Conservation (phyloP, 2,888 invertebrate genomes). For the Escarpia spicata region DNA sequence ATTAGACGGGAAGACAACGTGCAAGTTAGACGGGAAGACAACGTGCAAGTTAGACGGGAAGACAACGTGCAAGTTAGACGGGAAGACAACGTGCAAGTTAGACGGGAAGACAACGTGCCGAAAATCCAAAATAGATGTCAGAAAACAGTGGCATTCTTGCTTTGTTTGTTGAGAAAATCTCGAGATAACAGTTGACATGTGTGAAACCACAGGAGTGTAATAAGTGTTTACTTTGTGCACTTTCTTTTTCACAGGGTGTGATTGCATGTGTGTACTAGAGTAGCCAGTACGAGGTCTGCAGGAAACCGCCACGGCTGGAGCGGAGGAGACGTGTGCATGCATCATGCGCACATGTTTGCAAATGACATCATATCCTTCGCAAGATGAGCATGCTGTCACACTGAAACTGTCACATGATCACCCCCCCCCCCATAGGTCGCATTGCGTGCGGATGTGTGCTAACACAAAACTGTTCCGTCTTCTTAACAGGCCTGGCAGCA, state of each 20-base stretch:
- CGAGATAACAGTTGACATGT: neutral
- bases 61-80: no score
- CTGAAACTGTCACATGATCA: neutral
- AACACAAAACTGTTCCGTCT: neutral
- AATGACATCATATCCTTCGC: no score
- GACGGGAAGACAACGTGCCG: neutral
- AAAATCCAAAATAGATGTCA: neutral
- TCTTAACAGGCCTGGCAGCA: neutral
- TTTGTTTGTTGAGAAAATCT: neutral
- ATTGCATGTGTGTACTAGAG: neutral
- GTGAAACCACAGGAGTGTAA: neutral
- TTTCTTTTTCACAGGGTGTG: neutral
- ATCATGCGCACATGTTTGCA: neutral
- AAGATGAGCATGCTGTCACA: neutral
- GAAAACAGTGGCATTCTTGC: neutral
- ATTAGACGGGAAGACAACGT: no score
- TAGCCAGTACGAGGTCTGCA: neutral
- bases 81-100: neutral
- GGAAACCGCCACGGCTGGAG: no score
- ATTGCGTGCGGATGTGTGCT: neutral
- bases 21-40: no score
- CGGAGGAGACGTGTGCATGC: neutral
- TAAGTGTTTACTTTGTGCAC: neutral
- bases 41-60: no score
- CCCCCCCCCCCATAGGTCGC: neutral